Conservation (phyloP, 2,797 vertebrate genomes). For the Peromyscus aztecus region DNA sequence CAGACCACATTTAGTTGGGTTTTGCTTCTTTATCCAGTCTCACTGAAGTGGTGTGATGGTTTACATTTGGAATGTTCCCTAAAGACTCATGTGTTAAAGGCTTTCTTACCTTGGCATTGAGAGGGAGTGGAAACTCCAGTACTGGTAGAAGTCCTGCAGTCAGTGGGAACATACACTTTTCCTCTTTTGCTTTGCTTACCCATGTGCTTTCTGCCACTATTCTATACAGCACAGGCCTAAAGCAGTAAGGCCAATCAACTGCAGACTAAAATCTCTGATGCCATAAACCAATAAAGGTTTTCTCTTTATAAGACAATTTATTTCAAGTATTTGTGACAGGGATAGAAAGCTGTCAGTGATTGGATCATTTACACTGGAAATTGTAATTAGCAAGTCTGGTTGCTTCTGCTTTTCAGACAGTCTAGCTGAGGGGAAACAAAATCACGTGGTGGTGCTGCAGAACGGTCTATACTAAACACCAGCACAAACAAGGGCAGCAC, state of each 20-base stretch:
- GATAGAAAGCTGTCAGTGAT: neutral
- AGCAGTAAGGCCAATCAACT: neutral
- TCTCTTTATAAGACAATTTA: neutral
- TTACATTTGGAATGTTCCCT: neutral
- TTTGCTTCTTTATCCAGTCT: neutral
- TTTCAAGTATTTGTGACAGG: neutral
- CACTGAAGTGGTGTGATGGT: neutral
- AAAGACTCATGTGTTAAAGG: neutral
- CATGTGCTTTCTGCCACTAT: neutral
- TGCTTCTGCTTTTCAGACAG: neutral
- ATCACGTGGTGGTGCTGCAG: neutral
- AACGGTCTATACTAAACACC: neutral
- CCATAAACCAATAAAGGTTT: neutral
- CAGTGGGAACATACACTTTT: neutral
- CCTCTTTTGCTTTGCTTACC: neutral
- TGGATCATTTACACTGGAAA: neutral
- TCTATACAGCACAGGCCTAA: neutral
- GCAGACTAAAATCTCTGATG: neutral
- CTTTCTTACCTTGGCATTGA: neutral
- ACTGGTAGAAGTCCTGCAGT: neutral
- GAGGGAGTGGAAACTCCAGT: neutral
- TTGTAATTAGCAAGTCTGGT: neutral
- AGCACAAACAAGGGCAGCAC: too few relatives aligned
- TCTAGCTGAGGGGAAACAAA: neutral
- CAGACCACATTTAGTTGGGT: neutral